Base-by-base conservation (phyloP, 2,888 invertebrate species). In the Heliconius aoede region DNA sequence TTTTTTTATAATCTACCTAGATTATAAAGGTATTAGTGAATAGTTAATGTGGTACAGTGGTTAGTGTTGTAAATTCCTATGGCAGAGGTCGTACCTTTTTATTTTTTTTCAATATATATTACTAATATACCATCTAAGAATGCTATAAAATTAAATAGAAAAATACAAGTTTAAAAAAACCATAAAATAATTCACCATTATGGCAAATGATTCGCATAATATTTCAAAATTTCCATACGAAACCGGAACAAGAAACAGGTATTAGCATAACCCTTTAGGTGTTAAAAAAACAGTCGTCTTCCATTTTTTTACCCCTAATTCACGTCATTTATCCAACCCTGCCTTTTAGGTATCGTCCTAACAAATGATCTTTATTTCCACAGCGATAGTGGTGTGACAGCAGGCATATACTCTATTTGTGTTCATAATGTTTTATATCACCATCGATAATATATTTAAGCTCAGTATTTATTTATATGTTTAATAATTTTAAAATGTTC, bases 271-370 rank as follows among this genome's bases (percentile, higher is more conserved):
- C 65, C 69, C 36, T 58, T 72, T 58, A 15, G 26, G 61, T 71
- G 68, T 73, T n/a, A n/a, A 51, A 78, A 78, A 78, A 78, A 40
- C 55, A 65, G 68, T 30, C 71, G n/a, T 71, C 78, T 69, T 55
- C 61, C 72, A 76, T 72, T 73, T 79, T 79, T 72, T 76, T 80
- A 74, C 64, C 71, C 65, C 62, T 74, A 79, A 74, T 74, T 73
- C 65, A 73, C 78, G 71, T 21, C 76, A 28, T 74, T 72, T 72
- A 72, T 72, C 78, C 67, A 60, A 72, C 65, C 76, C 21, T 65
- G 55, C 73, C 76, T 74, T 77, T 68, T 72, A 62, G 24, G 61
- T 69, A 67, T 60, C 46, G 64, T 64, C 71, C 71, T 74, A 74
- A 77, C 71, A 76, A 76, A 76, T 76, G 76, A 73, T 62, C 67